Percentiles rank a stretch among this genome's conserved stretches.
Conservation (phyloP, 1,140 invertebrate genomes). For the Drosophila nigrodunni region DNA sequence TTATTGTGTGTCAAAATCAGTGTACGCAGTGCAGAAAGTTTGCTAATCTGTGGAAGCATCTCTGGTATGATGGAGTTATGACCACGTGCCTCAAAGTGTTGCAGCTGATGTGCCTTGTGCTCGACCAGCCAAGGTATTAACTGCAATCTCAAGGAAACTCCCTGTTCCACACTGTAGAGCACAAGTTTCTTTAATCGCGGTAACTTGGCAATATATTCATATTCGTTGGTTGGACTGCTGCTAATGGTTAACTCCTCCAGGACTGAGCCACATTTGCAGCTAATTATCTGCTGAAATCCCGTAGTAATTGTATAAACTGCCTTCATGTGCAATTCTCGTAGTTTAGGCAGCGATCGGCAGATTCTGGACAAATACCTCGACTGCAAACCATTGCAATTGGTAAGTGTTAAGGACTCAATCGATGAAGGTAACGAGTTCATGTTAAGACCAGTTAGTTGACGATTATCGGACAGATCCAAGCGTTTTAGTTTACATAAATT, state of each 20-base stretch:
- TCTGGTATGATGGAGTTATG: background rate
- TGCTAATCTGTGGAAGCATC: background rate
- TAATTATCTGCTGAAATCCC: constrained; percentile 17
- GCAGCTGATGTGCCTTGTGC: constrained; percentile 35
- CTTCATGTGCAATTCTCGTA: constrained; percentile 13
- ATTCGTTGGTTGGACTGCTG: background rate
- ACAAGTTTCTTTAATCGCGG: constrained; percentile 29
- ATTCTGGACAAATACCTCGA: constrained; percentile 12
- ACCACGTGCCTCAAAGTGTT: constrained; percentile 23
- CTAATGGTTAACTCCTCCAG: constrained; percentile 28
- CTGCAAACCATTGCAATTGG: constrained; percentile 17
- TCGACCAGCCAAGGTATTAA: constrained; percentile 32
- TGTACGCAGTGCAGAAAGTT: constrained; percentile 8
- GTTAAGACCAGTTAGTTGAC: constrained; percentile 10
- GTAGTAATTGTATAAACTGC: constrained; percentile 1
- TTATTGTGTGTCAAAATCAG: constrained; percentile 24
- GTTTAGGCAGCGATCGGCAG: constrained; percentile 18
- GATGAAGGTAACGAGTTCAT: constrained; percentile 21
- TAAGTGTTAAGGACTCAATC: constrained; percentile 7
- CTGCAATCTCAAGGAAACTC: background rate
- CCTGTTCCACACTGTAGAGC: constrained; percentile 18
- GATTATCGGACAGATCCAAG: constrained; percentile 35
- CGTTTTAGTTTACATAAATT: background rate
- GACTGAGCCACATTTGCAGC: background rate
- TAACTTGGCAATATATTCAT: constrained; percentile 36